Evolutionary conservation across 2,888 invertebrate species (phyloP), one percentile per base, ranked within the genome.

Genomic region (Ellobium chinense): DNA sequence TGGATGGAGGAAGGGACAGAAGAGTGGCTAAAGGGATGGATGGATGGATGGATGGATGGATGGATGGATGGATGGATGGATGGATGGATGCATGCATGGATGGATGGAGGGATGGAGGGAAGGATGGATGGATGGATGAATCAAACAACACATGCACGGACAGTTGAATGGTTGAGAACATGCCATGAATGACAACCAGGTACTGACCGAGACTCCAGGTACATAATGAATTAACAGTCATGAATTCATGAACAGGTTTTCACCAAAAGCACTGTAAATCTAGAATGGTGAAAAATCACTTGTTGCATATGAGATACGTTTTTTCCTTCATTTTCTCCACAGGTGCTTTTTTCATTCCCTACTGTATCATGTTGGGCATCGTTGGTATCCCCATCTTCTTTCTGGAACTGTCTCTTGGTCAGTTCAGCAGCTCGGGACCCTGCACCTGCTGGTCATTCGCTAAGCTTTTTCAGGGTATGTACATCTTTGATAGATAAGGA

Each of bases 321-420:
- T 54, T 9, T 54, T 58, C 2, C n/a, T 58, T 12, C 27, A 7
- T 69, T 12, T 65, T 21, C 39, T 69, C 84, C 88, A 62, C 87
- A 91, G 87, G 89, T 82, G 87, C 91, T 56, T 90, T 93, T 84
- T 90, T 92, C 83, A 92, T 92, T 39, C 92, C 92, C 0, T 92
- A 92, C 84, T 80, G 85, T 37, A 91, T 93, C 77, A 91, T 92
- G 89, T 87, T 93, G 85, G 83, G 87, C 21, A 83, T 92, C 36
- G 91, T 92, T 14, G 93, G 93, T 3, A 87, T 93, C 82, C 93
- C 93, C 1, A 89, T 93, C 75, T 92, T 93, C 88, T 88, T 92
- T 76, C 73, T 93, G 88, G 93, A 93, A 84, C 78, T 93, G 73
- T 87, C 90, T n/a, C 86, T 93, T 5, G 92, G 93, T 27, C 93